Evolutionary conservation across 2,888 invertebrate genomes (phyloP), one percentile per base, ranked within the genome.

Genomic region (Iselma pallidipennis): DNA sequence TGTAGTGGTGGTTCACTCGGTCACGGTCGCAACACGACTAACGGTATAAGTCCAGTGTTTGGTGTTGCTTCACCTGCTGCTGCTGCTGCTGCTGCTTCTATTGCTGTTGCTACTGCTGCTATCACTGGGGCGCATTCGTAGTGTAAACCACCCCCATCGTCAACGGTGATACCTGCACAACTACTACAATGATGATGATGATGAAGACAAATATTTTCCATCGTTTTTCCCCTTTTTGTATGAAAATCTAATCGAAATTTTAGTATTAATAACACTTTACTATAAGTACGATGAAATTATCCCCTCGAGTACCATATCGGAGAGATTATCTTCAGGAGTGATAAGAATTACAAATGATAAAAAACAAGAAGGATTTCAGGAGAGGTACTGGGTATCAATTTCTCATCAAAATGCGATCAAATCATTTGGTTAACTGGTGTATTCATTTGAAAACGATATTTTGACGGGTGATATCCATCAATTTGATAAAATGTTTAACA

Each of bases 11-110:
- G 62, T 61, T 63, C 65, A 67, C 65, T 66, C 64, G 65, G 65
- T 63, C 66, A 67, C 71, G 67, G 68, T 66, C 69, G 69, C 69
- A 71, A 67, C 69, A 71, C 67, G 69, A 71, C 71, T 71, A 68
- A 62, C 68, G 62, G 65, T 67, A 61, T 63, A 21, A 45, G 23
- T 45, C 16, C 16, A 37, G 10, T 67, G 64, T 59, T 62, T 68
- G 66, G 63, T 63, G 69, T 63, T 62, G 65, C 69, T 66, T 59
- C 67, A 71, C 71, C 69, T 68, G 71, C 68, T 66, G 59, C 63
- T 59, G 55, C 57, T 5, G 23, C 12, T 45, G 45, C 23, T 45
- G 45, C 23, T 45, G 55, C 57, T 5, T 12, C 12, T 45, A 23
- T 21, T 45, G 45, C 23, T 45, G 42, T 16, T 42, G 42, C 9